Evolutionary conservation across 2,888 invertebrate genomes (phyloP), one percentile per base, ranked within the genome.

Genomic region (Athetis lepigone): DNA sequence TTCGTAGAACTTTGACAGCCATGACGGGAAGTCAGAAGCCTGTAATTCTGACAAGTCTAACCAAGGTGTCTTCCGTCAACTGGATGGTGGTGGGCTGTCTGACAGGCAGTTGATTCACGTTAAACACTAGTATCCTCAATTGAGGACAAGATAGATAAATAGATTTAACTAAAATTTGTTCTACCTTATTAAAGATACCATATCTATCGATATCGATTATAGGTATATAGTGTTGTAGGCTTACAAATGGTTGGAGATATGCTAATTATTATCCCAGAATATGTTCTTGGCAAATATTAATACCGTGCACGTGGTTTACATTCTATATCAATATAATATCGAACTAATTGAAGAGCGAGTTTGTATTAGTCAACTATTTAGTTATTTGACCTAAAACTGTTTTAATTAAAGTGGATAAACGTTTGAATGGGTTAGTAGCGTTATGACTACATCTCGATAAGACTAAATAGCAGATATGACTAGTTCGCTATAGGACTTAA

Each of bases 201-300:
- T 45, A 6, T 27, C 13, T 23, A n/a, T 16, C n/a, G n/a, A 5
- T 8, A 4, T 7, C 13, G 11, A 4, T 9, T 13, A n/a, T 25
- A 33, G n/a, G 8, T 1, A 11, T n/a, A 58, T 58, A 29, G n/a
- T 7, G 3, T 18, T 45, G 1, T 3, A 9, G 7, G 16, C 27
- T n/a, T n/a, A n/a, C n/a, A n/a, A n/a, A n/a, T n/a, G 16, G 27
- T 13, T 56, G 16, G 16, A 3, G n/a, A 37, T n/a, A 39, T 39
- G 6, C 21, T 40, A 8, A 27, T 8, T 16, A 4, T 21, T 11
- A 13, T 25, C 5, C 8, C 25, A 37, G 4, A 33, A 33, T 33
- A 27, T 37, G 25, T 56, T 37, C 11, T 25, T 16, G 5, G 4
- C 19, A 27, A 25, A 55, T 55, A 55, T 56, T 37, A 37, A n/a